Conservation (phyloP, 2,797 vertebrate genomes). For the Microctenopoma stevenorrisi region DNA sequence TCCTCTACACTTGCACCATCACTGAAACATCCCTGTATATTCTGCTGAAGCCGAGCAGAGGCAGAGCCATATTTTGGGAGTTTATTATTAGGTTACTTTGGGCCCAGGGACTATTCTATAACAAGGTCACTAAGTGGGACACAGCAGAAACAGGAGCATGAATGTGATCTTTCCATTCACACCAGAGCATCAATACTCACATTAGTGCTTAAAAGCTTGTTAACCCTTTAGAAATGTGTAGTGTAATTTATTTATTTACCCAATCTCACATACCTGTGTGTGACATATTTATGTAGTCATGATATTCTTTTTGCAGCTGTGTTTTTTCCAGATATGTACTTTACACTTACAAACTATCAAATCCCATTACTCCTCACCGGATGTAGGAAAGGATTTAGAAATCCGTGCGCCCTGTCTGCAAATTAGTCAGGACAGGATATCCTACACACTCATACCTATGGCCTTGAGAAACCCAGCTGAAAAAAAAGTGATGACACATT, state of each 20-base stretch:
- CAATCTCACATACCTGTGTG: no score
- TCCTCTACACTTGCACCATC: constrained; percentile 30
- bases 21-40: constrained; percentile 31
- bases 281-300: neutral
- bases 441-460: constrained; percentile 42
- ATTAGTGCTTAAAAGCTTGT: no score
- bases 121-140: constrained; percentile 73
- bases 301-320: constrained; percentile 26
- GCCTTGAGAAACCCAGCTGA: constrained; percentile 48
- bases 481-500: constrained; percentile 41
- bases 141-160: constrained; percentile 13
- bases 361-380: constrained; percentile 34
- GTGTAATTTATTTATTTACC: no score
- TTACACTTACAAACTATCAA: constrained; percentile 22
- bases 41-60: neutral
- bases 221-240: no score
- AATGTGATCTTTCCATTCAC: constrained; percentile 8
- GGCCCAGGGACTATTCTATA: constrained; percentile 48
- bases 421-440: constrained; percentile 63
- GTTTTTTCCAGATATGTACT: constrained; percentile 24
- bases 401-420: constrained; percentile 27
- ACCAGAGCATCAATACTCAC: constrained; percentile 13
- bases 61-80: constrained; percentile 1
- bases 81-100: constrained; percentile 10
- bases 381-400: constrained; percentile 56